phyloP scores from a whole-genome alignment of 92 coral and sea anemone genomes.

The Micromussa lordhowensis region DNA sequence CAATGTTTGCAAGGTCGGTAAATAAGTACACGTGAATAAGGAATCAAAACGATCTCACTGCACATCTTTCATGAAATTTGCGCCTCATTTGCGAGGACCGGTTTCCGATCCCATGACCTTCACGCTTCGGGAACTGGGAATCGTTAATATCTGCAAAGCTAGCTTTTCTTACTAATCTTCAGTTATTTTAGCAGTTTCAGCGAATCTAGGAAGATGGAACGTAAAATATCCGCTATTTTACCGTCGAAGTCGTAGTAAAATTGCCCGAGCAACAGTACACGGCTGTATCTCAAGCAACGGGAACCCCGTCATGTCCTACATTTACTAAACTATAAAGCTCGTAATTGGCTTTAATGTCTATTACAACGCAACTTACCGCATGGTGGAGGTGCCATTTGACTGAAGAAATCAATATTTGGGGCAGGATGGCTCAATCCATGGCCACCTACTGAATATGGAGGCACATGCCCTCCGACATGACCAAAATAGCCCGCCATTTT shows the following conservation, averaged over 20 bases:
- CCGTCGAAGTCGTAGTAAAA: background rate
- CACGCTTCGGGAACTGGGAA: background rate
- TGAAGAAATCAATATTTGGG: constrained; percentile 90
- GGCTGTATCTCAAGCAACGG: background rate
- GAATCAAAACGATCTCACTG: background rate
- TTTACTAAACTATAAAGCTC: background rate
- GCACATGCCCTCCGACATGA: constrained; percentile 79
- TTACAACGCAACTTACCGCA: constrained; percentile 76
- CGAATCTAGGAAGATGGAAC: background rate
- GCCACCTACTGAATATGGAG: constrained; percentile 71
- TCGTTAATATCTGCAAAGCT: background rate
- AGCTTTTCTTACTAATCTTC: background rate
- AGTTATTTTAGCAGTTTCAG: background rate
- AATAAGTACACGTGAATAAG: background rate
- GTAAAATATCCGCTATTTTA: background rate
- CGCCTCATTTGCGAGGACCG: background rate
- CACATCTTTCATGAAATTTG: constrained; percentile 12
- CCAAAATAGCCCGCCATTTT: constrained; percentile 93
- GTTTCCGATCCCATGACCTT: constrained; percentile 26
- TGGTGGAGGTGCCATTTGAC: constrained; percentile 82
- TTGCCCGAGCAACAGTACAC: background rate
- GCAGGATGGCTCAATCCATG: constrained; percentile 81
- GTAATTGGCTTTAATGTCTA: constrained; percentile 21
- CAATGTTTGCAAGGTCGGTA: background rate
- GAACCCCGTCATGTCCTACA: background rate